Evolutionary conservation across 2,797 vertebrate species (phyloP), one percentile per base, ranked within the genome.

Genomic region (Halcyon smyrnensis): DNA sequence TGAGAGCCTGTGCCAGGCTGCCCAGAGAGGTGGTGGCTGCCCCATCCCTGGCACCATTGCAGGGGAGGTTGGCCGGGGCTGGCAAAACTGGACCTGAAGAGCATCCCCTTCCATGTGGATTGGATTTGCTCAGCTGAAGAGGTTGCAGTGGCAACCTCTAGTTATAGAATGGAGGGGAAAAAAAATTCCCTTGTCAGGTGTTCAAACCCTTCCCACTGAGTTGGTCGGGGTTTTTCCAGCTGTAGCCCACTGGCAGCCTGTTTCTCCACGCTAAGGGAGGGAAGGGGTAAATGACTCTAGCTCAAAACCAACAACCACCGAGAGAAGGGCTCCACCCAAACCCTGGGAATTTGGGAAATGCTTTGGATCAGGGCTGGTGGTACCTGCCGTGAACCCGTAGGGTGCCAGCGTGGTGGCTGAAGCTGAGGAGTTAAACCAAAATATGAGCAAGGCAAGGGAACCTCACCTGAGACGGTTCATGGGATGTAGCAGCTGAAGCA

Each of bases 191-290:
- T 69, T 56, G 39, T 2, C 19, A 15, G 63, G 34, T 9, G 2
- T 37, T 23, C 46, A 34, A 13, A 10, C 30, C 45, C 23, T 78
- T 41, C 67, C 71, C 3, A 2, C 19, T 7, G 57, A 65, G 30
- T 57, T 53, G 71, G 21, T 56, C 28, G n/a, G 62, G 57, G 24
- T 6, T 57, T 65, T 89, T 32, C 73, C 63, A 62, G 57, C 41
- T 39, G 19, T 16, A 1, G 8, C 43, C 30, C 46, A 6, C 11
- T 0, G 8, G 37, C 59, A 37, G 43, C 0, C 1, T 25, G n/a
- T 51, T 50, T 5, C 39, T 34, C 53, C 15, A 1, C 2, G 9
- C 45, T 7, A 13, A 57, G 32, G 65, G 48, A 62, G 28, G 45
- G 59, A 27, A 57, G 43, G 39, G n/a, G 41, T n/a, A 3, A 25